phyloP scores from a whole-genome alignment of 2,888 invertebrate genomes.

The Cephus pulcher region DNA sequence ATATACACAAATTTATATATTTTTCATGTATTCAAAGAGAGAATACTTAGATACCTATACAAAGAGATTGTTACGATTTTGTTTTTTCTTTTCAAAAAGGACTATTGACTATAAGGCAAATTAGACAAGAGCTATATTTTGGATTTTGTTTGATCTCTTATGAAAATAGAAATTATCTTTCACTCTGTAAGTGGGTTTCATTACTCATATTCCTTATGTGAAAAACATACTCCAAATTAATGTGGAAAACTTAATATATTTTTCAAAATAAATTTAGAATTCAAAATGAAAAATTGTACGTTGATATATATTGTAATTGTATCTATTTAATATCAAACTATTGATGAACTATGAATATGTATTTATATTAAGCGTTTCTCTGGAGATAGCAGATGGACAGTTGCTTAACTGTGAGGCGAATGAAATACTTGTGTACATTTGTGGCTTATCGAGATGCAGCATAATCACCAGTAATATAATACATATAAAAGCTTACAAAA shows the following conservation, averaged over 20 bases:
- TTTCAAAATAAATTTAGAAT: no score
- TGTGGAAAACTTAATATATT: no score
- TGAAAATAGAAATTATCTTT: no score
- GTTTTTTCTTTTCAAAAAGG: background rate
- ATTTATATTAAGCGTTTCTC: background rate
- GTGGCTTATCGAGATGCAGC: background rate
- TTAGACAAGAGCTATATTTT: background rate
- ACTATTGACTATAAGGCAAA: background rate
- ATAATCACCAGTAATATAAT: conserved; percentile 14
- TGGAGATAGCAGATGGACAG: background rate
- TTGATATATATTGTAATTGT: background rate
- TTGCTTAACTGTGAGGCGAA: background rate
- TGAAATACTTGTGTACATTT: background rate
- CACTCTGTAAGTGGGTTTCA: no score
- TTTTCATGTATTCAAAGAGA: background rate
- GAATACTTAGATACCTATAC: background rate
- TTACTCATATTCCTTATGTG: no score
- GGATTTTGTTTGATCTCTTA: no score
- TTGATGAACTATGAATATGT: background rate
- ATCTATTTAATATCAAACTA: background rate
- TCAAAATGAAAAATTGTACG: background rate
- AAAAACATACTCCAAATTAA: no score
- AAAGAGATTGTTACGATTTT: background rate
- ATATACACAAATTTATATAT: background rate
- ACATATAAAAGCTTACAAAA: conserved; percentile 54